These are phyloP conservation scores for Bimastos eiseni DNA, from an alignment of 2,888 invertebrate species.

Conservation along the genomic window DNA sequence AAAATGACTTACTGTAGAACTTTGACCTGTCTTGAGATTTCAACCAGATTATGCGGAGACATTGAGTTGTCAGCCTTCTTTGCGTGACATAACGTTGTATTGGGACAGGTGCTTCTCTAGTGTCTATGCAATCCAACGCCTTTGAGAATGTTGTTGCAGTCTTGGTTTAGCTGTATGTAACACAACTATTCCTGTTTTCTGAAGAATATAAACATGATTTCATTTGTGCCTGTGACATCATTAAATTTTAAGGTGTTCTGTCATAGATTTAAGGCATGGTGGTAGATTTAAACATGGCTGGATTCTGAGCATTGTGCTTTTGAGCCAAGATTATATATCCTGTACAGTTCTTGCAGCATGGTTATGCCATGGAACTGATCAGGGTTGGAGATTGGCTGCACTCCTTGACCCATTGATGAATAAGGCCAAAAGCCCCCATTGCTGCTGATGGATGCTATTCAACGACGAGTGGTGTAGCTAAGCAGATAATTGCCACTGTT, in stretches of 20 bases:
- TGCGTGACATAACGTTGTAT: not conserved
- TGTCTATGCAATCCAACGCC: not conserved
- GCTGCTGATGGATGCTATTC: too few species aligned
- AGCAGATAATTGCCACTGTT: too few species aligned
- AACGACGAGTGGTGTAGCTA: too few species aligned
- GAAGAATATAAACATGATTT: not conserved
- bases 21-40: not conserved
- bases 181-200: not conserved
- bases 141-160: not conserved
- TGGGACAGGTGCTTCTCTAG: not conserved
- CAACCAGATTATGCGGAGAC: not conserved
- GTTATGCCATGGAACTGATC: not conserved
- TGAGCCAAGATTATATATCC: not conserved
- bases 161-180: not conserved
- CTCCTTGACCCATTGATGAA: not conserved
- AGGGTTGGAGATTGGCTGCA: not conserved
- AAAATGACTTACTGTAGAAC: not conserved
- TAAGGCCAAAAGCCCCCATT: not conserved
- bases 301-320: not conserved
- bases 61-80: not conserved
- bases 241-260: not conserved
- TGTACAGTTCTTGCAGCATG: not conserved
- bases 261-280: not conserved
- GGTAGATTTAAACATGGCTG: not conserved
- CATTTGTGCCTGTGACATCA: not conserved